Base-by-base conservation (phyloP, 2,888 invertebrate species). In the Dolomedes plantarius region DNA sequence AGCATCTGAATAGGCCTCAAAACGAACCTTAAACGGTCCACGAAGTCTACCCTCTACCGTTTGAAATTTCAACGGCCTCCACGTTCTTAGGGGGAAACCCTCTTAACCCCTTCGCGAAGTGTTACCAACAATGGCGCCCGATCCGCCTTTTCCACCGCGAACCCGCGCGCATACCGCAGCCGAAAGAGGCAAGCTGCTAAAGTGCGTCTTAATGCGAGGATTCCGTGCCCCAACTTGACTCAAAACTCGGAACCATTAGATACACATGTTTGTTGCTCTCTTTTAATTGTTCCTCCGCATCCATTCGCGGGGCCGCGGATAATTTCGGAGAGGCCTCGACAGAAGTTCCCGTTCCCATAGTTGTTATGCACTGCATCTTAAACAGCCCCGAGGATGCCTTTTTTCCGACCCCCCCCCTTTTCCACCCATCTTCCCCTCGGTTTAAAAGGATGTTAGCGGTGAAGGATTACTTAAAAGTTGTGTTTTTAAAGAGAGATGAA, bases 201-300 rank as follows among this genome's bases (percentile, higher is more conserved):
- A 67, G 73, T 50, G 71, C 67, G 69, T 41, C 76, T 68, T 82
- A 82, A 82, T 82, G 82, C 50, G 82, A 71, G 65, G 71, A 64
- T 82, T 76, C 50, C 82, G 82, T 82, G 82, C 75, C 32, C 41
- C 69, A 81, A 75, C 64, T 72, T 76, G 82, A 81, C 81, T 81
- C 68, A 73, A 81, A n/a, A 81, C 76, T 82, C 41, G 46, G 75
- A 46, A 81, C 81, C 81, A 81, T 81, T 81, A 81, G 65, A 80
- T 16, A 29, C 62, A 36, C 68, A 68, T 67, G 81, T 56, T 72
- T 71, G 79, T 79, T 79, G 68, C 23, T 9, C n/a, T 71, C 81
- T 82, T 82, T 82, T 82, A 82, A 82, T 82, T 82, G 82, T 71
- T 81, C 74, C 46, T 13, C 36, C 46, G 29, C 76, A 41, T 68